phyloP scores from a whole-genome alignment of 2,113 vertebrate genomes.

The Odontesthes bonariensis region DNA sequence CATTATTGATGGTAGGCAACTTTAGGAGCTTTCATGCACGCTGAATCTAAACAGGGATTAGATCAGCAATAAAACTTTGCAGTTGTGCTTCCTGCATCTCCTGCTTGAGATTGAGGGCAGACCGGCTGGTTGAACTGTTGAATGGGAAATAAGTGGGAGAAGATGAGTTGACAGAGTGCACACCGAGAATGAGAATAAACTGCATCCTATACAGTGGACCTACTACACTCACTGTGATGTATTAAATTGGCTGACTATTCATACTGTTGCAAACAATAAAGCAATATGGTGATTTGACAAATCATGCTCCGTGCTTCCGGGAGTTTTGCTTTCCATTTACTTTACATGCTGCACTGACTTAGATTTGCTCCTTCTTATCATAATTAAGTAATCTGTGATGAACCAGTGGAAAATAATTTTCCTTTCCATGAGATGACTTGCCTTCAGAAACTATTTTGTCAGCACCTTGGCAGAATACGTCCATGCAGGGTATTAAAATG shows the following conservation, averaged over 20 bases:
- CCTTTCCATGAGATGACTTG: constrained; percentile 66
- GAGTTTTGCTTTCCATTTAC: constrained; percentile 60
- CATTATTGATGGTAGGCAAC: constrained; percentile 91
- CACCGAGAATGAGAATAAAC: constrained; percentile 40
- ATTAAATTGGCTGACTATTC: constrained; percentile 30
- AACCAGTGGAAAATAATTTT: constrained; percentile 71
- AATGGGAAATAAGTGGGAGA: constrained; percentile 63
- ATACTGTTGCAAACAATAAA: constrained; percentile 30
- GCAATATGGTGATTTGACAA: constrained; percentile 56
- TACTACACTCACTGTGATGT: constrained; percentile 25
- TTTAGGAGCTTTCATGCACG: constrained; percentile 82
- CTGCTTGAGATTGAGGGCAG: constrained; percentile 74
- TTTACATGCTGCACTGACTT: constrained; percentile 58
- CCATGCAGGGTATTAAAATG: constrained; percentile 76
- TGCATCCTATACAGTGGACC: constrained; percentile 9
- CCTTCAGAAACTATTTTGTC: constrained; percentile 79
- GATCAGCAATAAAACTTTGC: constrained; percentile 82
- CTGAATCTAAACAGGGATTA: constrained; percentile 75
- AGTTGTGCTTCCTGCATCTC: constrained; percentile 51
- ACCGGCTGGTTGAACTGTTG: constrained; percentile 61
- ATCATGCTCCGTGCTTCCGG: constrained; percentile 49
- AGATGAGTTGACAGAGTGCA: constrained; percentile 63
- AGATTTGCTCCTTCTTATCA: constrained; percentile 75
- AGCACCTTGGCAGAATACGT: constrained; percentile 76
- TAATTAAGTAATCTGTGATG: constrained; percentile 74